Base-by-base conservation (phyloP, 1,140 invertebrate species). In the Drosophila neocordata region DNA sequence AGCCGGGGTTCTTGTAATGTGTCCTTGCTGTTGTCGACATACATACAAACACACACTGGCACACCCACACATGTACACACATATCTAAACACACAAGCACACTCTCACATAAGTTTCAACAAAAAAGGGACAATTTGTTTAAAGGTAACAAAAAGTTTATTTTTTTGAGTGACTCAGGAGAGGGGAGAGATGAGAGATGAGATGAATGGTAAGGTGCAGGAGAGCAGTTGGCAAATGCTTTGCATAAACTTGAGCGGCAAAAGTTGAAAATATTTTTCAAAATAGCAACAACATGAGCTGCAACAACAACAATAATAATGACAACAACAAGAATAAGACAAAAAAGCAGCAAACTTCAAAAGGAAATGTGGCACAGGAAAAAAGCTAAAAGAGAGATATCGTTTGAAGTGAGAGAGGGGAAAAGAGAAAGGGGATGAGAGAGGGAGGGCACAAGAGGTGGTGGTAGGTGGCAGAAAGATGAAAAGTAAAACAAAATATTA, bases 81-180 rank as follows among this genome's bases (percentile, higher is more conserved):
- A 31, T 31, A 24, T 24, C 22, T 24, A 24, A 24, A 24, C 22
- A 24, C 22, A 24, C 22, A 13, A 27, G 44, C 61, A 41, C 58
- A 48, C 69, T 34, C 41, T 58, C 24, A 58, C 66, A 37, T 22
- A 55, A 48, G 58, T 12, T 12, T 35, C 64, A 59, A 63, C 69
- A 69, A 70, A 68, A 82, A 83, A 83, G 65, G 68, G 79, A 79
- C 79, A 83, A 83, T 79, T 83, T 83, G 79, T 76, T 83, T 84
- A 83, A 83, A 83, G 80, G 80, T 83, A 83, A 83, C 79, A 61
- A 34, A 72, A 82, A 82, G 71, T 83, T 79, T 83, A 79, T 55
- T 73, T 58, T 67, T 48, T 51, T 27, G 38, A 34, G 37, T 24
- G 22, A 24, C 22, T 24, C 2, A 18, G 27, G 8, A 31, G 31